phyloP scores from a whole-genome alignment of 2,888 invertebrate genomes.

The Ectobius pallidus region DNA sequence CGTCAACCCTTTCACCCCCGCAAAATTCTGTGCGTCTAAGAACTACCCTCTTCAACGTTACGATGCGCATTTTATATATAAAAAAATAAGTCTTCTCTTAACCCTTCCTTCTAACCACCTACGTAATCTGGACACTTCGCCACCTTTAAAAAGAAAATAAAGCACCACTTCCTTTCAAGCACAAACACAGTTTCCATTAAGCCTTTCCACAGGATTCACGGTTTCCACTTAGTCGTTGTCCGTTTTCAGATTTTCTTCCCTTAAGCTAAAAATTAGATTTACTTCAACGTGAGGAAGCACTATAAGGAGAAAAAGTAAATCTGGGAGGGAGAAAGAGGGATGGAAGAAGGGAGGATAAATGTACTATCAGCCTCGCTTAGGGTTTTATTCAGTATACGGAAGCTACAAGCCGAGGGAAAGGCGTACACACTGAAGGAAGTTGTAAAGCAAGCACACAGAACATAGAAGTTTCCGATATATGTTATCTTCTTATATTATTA shows the following conservation, averaged over 20 bases:
- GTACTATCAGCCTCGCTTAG: too few relatives aligned
- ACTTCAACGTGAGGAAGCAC: not conserved
- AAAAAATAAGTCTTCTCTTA: not conserved
- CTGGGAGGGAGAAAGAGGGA: not conserved
- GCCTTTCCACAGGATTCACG: not conserved
- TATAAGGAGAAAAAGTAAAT: not conserved
- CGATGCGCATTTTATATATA: not conserved
- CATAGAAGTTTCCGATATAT: too few relatives aligned
- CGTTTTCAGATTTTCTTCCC: not conserved
- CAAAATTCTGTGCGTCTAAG: conserved; percentile 1
- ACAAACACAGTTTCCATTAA: not conserved
- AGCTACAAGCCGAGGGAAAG: too few relatives aligned
- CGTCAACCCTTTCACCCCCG: not conserved
- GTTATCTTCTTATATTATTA: too few relatives aligned
- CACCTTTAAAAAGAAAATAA: not conserved
- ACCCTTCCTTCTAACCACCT: not conserved
- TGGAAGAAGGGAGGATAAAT: not conserved
- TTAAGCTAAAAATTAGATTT: not conserved
- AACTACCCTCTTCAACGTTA: conserved; percentile 1
- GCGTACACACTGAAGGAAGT: too few relatives aligned
- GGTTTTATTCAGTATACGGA: too few relatives aligned
- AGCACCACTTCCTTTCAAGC: not conserved
- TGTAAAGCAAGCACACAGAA: too few relatives aligned
- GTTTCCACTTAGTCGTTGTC: not conserved
- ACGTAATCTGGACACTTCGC: conserved; percentile 1